Percentiles rank a stretch among this genome's conserved stretches.
These are phyloP conservation scores for Carettochelys insculpta DNA, from an alignment of 2,113 vertebrate species.

Conservation along the genomic window DNA sequence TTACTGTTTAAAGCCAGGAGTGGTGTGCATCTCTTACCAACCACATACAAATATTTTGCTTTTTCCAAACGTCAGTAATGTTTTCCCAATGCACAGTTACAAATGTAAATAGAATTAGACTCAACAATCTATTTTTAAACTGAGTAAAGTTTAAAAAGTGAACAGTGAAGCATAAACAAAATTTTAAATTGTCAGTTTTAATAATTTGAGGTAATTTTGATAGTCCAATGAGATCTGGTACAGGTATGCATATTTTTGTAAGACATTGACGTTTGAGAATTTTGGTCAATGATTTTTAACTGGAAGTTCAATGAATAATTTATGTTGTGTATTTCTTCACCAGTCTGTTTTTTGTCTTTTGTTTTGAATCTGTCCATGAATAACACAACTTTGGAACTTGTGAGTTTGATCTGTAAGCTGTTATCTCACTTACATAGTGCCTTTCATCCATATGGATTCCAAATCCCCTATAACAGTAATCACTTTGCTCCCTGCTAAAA, in stretches of 20 bases:
- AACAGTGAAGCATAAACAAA: rapidly evolving
- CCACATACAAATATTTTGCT: neutral
- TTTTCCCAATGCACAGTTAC: neutral
- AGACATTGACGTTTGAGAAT: neutral
- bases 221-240: neutral
- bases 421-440: neutral
- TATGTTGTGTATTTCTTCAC: no score
- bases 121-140: rapidly evolving
- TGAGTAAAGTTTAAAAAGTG: neutral
- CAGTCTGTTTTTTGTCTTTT: no score
- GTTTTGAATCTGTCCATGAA: neutral
- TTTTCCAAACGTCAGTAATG: neutral
- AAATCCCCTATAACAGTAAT: neutral
- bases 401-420: neutral
- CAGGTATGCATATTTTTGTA: neutral
- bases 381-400: rapidly evolving
- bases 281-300: rapidly evolving
- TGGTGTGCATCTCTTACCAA: neutral
- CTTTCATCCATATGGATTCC: neutral
- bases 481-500: neutral
- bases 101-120: no score
- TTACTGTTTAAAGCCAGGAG: rapidly evolving
- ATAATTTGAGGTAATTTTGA: neutral
- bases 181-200: rapidly evolving
- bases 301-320: no score